A percentile compares a stretch with the other conserved stretches of the same genome.
Conservation (phyloP, 2,113 vertebrate species). For the Semnornis frantzii region DNA sequence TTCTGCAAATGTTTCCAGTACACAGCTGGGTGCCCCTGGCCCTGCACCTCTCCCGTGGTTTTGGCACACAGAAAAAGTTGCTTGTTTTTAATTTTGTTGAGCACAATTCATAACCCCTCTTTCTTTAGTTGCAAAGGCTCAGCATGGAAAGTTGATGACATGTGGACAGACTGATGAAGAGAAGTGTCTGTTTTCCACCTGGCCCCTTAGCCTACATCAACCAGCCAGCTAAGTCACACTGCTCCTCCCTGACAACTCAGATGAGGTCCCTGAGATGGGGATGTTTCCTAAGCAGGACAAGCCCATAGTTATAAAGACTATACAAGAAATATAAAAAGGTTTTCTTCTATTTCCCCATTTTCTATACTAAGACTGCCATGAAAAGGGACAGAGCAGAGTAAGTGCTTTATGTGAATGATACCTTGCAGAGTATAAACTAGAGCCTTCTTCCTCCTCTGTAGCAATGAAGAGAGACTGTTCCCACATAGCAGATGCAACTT, state of each 20-base stretch:
- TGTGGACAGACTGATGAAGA: neutral
- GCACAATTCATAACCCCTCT: rapidly evolving
- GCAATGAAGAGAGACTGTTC: neutral
- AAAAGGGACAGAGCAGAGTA: neutral
- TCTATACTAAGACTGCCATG: neutral
- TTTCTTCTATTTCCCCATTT: neutral
- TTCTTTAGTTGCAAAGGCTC: neutral
- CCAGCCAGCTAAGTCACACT: neutral
- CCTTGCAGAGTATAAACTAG: neutral
- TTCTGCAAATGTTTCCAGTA: neutral
- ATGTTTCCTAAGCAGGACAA: neutral
- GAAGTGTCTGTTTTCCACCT: neutral
- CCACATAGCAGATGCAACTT: neutral
- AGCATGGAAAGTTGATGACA: neutral
- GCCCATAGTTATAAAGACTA: neutral
- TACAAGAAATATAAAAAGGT: neutral
- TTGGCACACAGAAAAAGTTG: neutral
- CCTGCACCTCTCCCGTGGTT: neutral
- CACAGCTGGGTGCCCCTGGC: rapidly evolving
- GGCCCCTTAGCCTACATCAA: neutral
- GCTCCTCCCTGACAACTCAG: neutral
- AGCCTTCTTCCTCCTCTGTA: neutral
- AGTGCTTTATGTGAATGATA: neutral
- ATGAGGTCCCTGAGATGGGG: neutral
- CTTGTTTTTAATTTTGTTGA: neutral